Percentiles rank a stretch among this genome's conserved stretches.
These are phyloP conservation scores for Apodemus agrarius DNA, from an alignment of 2,797 vertebrate genomes.

Conservation along the genomic window DNA sequence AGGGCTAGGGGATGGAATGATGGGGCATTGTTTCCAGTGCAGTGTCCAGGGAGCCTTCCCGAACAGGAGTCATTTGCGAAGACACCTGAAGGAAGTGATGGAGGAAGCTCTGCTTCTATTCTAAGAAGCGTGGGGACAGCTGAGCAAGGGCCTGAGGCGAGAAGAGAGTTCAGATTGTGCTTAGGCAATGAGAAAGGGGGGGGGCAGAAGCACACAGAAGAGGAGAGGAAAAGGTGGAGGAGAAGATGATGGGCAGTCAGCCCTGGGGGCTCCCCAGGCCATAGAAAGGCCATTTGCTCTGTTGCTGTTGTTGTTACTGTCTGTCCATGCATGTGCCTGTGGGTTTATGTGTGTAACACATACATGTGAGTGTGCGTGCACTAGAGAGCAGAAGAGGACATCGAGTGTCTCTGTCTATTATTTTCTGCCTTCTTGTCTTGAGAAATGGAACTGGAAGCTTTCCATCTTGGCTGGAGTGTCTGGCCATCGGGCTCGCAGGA, in stretches of 20 bases:
- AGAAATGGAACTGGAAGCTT: neutral
- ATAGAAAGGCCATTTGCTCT: neutral
- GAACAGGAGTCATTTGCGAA: neutral
- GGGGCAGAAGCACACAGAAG: neutral
- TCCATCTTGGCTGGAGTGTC: neutral
- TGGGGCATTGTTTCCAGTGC: neutral
- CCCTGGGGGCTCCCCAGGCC: neutral
- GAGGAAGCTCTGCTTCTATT: neutral
- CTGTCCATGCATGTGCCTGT: neutral
- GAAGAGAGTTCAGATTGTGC: neutral
- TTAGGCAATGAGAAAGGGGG: neutral
- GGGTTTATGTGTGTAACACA: neutral
- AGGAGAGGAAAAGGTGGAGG: neutral
- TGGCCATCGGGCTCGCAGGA: neutral
- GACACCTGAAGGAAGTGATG: neutral
- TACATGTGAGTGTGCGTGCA: neutral
- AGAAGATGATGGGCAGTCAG: neutral
- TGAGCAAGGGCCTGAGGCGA: neutral
- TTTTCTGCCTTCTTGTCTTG: neutral
- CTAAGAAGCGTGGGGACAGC: neutral
- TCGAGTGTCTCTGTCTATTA: neutral
- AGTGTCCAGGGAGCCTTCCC: neutral
- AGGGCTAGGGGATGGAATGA: neutral
- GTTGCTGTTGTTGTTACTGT: neutral
- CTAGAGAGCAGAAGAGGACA: neutral